Base-by-base conservation (phyloP, 2,888 invertebrate genomes). In the Tenthredo amoena region DNA sequence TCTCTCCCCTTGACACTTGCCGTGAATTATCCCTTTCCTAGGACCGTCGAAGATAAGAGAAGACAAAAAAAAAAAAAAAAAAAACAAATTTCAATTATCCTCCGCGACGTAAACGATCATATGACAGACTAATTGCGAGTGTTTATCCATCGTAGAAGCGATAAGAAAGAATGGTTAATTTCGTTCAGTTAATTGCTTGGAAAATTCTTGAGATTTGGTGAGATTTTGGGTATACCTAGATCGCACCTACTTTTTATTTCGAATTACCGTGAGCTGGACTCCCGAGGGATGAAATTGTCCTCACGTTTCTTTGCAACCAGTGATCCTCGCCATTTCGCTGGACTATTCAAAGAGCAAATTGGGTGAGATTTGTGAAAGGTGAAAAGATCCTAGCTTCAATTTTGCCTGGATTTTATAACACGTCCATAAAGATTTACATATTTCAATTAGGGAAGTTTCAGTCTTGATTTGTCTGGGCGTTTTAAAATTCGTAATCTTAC, bases 391-490 rank as follows among this genome's bases (percentile, higher is more conserved):
- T 26, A 12, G 62, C 26, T 9, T 18, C 26, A 26, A 62, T 62
- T 62, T 26, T 12, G 12, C 12, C 12, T 10, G 62, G 26, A 62
- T 21, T 62, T 55, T 55, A 47, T n/a, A 55, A 55, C 55, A 55
- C n/a, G n/a, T 55, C n/a, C n/a, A n/a, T 55, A n/a, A 55, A 55
- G 55, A 55, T 55, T 55, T 55, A 55, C 55, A 55, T 55, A 55
- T 55, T 55, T 7, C 7, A 55, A 55, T 55, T 55, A 55, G n/a
- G 55, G 7, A 55, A 55, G 55, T 55, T 55, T n/a, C n/a, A 55
- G 55, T 2, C 55, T 55, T 55, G n/a, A 55, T 55, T 55, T 55
- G 18, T n/a, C 55, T 55, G 55, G 55, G 18, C 6, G n/a, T 62
- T 62, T 62, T 12, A 62, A 62, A 26, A 62, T 26, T 26, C 55